Evolutionary conservation across 2,113 vertebrate species (phyloP), one percentile per base, ranked within the genome.

Genomic region (Pseudorhombus dupliciocellatus): DNA sequence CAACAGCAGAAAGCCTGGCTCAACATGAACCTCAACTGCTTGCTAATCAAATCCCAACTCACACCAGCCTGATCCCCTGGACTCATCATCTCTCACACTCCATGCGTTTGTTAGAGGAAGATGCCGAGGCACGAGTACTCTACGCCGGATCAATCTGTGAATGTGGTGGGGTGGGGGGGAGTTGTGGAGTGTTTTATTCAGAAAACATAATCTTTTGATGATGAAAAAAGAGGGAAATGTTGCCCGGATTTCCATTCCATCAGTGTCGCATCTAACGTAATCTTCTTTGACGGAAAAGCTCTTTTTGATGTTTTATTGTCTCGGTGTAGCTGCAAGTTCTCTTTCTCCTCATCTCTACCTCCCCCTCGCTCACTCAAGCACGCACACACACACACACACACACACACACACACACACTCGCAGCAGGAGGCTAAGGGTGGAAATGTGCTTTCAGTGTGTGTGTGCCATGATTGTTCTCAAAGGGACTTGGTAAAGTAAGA

Each of bases 131-230:
- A 73, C 16, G 4, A 25, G 14, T 9, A 44, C 58, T 20, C 21
- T 44, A 25, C 6, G 20, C 44, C 12, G 42, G 9, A 28, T 28
- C 14, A n/a, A 6, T 42, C 30, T 64, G 60, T 53, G 22, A 15
- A 20, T 20, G 30, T 54, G 12, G 12, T 1, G 24, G 30, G 14
- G 48, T n/a, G 48, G 2, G 28, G 4, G 46, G 20, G 7, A 26
- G 30, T 40, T 59, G 31, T 59, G 14, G 56, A 55, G 20, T 42
- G 37, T 57, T 77, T 75, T 75, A 69, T 84, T 79, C 66, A 68
- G 61, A 78, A 79, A 79, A 75, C 11, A 44, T 81, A 68, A 83
- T 83, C 62, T 74, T 86, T 76, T 80, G 67, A 88, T 84, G 81
- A 86, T 88, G 87, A 73, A 86, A 84, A 78, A 42, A 67, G 42